Percentiles rank a stretch among this genome's conserved stretches.
These are phyloP conservation scores for Amphiprion clarkii DNA, from an alignment of 2,797 vertebrate genomes.

Conservation along the genomic window DNA sequence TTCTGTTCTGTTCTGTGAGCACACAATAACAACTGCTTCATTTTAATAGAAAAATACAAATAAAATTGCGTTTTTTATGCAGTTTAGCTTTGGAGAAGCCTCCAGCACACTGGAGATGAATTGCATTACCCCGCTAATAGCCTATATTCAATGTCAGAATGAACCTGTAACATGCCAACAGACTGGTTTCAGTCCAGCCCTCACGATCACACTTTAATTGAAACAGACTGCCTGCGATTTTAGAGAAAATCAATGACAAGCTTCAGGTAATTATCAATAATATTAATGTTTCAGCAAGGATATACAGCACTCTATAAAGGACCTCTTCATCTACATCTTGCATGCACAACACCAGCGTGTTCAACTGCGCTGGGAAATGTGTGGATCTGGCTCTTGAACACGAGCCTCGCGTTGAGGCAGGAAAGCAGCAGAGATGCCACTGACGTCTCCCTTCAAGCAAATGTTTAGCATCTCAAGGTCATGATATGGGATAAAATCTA, in stretches of 20 bases:
- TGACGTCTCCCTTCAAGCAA: constrained; percentile 77
- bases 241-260: constrained; percentile 66
- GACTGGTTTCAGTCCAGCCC: constrained; percentile 42
- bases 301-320: constrained; percentile 45
- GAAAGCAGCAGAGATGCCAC: constrained; percentile 75
- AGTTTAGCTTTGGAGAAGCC: not conserved
- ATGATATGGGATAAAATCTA: constrained; percentile 81
- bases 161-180: constrained; percentile 60
- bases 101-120: constrained; percentile 14
- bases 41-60: constrained; percentile 10
- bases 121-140: constrained; percentile 18
- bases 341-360: constrained; percentile 33
- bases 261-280: constrained; percentile 72
- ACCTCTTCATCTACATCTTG: constrained; percentile 59
- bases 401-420: constrained; percentile 38
- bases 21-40: not conserved
- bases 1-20: not conserved
- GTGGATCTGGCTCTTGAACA: constrained; percentile 33
- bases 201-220: constrained; percentile 42
- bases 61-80: constrained; percentile 4
- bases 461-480: constrained; percentile 81
- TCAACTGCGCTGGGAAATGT: constrained; percentile 45
- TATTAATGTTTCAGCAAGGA: constrained; percentile 67
- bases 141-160: constrained; percentile 54
- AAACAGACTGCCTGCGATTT: constrained; percentile 49